phyloP scores from a whole-genome alignment of 2,113 vertebrate genomes.

The Etheostoma spectabile region DNA sequence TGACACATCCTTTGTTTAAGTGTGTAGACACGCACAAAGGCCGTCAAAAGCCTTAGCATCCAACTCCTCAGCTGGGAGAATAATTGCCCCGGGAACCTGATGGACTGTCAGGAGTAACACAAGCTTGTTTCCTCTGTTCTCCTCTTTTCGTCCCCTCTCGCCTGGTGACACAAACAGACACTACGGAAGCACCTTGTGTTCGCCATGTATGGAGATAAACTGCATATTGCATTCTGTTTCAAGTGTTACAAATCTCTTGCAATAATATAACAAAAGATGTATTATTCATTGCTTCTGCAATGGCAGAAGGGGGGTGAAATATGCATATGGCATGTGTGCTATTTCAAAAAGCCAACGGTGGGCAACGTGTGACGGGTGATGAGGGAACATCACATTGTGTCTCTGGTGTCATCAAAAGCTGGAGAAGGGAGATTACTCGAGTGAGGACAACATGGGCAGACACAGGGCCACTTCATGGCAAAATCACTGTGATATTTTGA shows the following conservation, averaged over 20 bases:
- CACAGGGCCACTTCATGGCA: conserved; percentile 52
- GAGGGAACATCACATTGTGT: conserved; percentile 49
- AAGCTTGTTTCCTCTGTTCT: conserved; percentile 74
- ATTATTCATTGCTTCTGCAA: conserved; percentile 76
- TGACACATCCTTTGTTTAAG: conserved; percentile 54
- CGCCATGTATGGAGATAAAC: conserved; percentile 73
- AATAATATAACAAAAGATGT: conserved; percentile 81
- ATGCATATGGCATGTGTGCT: conserved; percentile 60
- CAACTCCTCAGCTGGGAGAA: conserved; percentile 55
- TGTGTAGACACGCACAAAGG: conserved; percentile 42
- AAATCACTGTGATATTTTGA: conserved; percentile 57
- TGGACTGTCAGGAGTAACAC: conserved; percentile 71
- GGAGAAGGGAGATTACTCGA: conserved; percentile 54
- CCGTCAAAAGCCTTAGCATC: conserved; percentile 51
- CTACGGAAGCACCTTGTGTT: conserved; percentile 71
- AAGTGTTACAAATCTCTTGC: conserved; percentile 82
- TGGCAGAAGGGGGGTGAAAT: conserved; percentile 63
- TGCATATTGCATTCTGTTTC: conserved; percentile 82
- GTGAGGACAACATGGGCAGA: conserved; percentile 47
- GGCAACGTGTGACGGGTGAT: conserved; percentile 55
- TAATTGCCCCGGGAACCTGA: conserved; percentile 71
- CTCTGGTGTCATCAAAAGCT: conserved; percentile 63
- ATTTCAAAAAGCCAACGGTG: conserved; percentile 58
- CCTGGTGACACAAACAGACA: conserved; percentile 70
- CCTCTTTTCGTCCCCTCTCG: conserved; percentile 51